A percentile compares a stretch with the other conserved stretches of the same genome.
These are phyloP conservation scores for Arrhopalites spinosus DNA, from an alignment of 2,888 invertebrate species.

Conservation along the genomic window DNA sequence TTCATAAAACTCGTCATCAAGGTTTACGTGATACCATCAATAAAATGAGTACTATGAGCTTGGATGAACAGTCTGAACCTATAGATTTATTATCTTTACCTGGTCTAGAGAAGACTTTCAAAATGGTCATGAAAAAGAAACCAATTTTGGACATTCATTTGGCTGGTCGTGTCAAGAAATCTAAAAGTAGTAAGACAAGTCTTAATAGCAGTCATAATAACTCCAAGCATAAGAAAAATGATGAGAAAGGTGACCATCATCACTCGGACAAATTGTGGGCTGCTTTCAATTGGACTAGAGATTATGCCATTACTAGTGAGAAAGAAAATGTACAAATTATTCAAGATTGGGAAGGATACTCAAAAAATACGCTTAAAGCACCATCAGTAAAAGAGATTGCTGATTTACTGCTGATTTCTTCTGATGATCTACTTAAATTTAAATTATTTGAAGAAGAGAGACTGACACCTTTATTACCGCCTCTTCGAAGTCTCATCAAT, in stretches of 20 bases:
- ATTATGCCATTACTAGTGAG: not conserved
- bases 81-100: not conserved
- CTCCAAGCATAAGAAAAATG: not conserved
- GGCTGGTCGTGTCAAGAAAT: conserved; percentile 1
- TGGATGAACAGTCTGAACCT: not conserved
- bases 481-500: conserved; percentile 11
- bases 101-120: not conserved
- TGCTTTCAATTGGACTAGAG: conserved; percentile 19
- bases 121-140: not conserved
- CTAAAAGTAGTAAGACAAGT: not conserved
- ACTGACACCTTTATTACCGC: not conserved
- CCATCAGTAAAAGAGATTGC: conserved; percentile 20
- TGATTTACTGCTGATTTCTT: conserved; percentile 10
- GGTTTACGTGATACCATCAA: not conserved
- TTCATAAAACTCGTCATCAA: conserved; percentile 6
- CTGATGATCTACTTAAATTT: conserved; percentile 17
- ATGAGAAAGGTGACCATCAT: not conserved
- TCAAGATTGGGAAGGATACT: not conserved
- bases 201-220: not conserved
- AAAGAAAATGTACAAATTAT: not conserved
- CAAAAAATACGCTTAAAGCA: not conserved
- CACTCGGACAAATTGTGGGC: not conserved
- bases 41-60: conserved; percentile 4
- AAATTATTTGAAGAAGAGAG: conserved; percentile 15
- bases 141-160: not conserved